Base-by-base conservation (phyloP, 2,888 invertebrate genomes). In the Pasiphila rectangulata region DNA sequence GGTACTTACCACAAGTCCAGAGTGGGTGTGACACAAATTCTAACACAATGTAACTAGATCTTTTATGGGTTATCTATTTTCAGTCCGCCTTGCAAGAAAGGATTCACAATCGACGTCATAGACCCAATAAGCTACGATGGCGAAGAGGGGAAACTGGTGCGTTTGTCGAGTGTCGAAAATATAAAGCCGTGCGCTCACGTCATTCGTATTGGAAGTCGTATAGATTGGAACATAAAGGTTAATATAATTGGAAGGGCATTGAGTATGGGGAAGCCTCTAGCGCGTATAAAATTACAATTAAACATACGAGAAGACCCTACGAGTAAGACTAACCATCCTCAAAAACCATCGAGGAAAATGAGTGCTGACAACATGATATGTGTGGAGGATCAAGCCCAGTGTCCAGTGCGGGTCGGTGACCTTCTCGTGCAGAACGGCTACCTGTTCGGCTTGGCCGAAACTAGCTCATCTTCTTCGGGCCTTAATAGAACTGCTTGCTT, bases 41-140 rank as follows among this genome's bases (percentile, higher is more conserved):
- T 5, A 24, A 20, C 3, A 12, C 10, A 4, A 4, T 24, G 3
- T 19, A 12, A 34, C 5, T 25, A n/a, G n/a, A n/a, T n/a, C n/a
- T n/a, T n/a, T n/a, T n/a, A n/a, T n/a, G n/a, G n/a, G n/a, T 34
- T 4, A 3, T 32, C n/a, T 37, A 9, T 10, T 82, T 80, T 49
- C 70, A 87, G 87, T 12, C 79, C 75, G 10, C 64, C 67, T 27
- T 87, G 87, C 66, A 83, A 76, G 59, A 85, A 82, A 67, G 79
- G 81, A 4, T 83, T 84, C 50, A 30, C 76, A 0, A 67, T 83
- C 6, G 72, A 80, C 32, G 50, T 62, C 1, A 62, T 73, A 5
- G 75, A 81, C 37, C 54, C 65, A 1, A 60, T 84, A 24, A 57
- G 62, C 4, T 78, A 81, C 41, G 72, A 76, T 1, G 79, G 76